A percentile compares a stretch with the other conserved stretches of the same genome.
These are phyloP conservation scores for Corythornis madagascariensis DNA, from an alignment of 2,113 vertebrate species.

Conservation along the genomic window DNA sequence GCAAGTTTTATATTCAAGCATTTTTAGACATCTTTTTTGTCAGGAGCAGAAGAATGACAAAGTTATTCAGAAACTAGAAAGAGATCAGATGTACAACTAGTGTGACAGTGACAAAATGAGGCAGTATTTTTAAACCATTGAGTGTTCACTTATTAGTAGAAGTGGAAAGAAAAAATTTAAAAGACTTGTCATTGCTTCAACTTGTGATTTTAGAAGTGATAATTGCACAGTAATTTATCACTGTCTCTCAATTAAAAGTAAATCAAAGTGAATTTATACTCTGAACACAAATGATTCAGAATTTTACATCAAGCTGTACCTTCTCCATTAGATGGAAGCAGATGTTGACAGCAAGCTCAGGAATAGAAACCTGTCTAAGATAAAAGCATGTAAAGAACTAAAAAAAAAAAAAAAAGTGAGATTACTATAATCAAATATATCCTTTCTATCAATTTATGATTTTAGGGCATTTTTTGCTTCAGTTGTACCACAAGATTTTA, in stretches of 20 bases:
- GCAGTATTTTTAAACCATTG: conserved; percentile 4
- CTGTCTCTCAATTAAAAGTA: conserved; percentile 35
- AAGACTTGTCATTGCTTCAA: conserved; percentile 30
- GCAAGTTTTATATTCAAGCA: neutral
- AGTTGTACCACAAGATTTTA: neutral
- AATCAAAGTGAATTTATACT: conserved; percentile 33
- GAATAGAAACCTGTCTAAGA: neutral
- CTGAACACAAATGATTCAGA: neutral
- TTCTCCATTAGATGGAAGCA: conserved; percentile 28
- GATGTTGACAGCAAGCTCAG: neutral
- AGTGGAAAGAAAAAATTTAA: conserved; percentile 23
- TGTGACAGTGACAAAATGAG: conserved; percentile 31
- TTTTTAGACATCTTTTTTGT: neutral
- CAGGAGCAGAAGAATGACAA: neutral
- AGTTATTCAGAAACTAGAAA: neutral
- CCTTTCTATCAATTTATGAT: conserved; percentile 11
- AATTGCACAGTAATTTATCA: conserved; percentile 52
- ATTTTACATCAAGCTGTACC: conserved; percentile 11
- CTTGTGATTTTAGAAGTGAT: neutral
- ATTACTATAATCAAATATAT: neutral
- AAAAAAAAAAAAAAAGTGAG: neutral
- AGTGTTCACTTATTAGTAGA: neutral
- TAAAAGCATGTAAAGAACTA: neutral
- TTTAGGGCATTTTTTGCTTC: neutral
- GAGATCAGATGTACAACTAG: neutral